Conservation (phyloP, 2,797 vertebrate species). For the Atherinosoma microstoma region DNA sequence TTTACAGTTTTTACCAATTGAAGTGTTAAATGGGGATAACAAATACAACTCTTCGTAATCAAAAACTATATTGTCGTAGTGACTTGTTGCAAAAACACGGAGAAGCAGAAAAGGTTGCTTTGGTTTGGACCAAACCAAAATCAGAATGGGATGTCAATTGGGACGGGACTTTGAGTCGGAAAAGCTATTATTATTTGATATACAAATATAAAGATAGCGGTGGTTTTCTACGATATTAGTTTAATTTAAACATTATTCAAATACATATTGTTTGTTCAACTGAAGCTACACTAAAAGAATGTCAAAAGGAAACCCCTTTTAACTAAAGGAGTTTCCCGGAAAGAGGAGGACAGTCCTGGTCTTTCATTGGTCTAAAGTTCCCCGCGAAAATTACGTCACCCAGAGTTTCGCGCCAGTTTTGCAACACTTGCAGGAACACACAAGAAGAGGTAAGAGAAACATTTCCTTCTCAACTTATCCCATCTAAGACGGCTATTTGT, state of each 20-base stretch:
- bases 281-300: not conserved
- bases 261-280: accelerated
- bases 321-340: conserved; percentile 20
- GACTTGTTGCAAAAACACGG: conserved; percentile 3
- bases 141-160: not conserved
- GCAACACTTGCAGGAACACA: conserved; percentile 7
- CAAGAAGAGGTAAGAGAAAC: conserved; percentile 58
- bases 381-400: conserved; percentile 84
- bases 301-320: not conserved
- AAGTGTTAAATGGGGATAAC: not conserved
- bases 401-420: conserved; percentile 82
- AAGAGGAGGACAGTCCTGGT: not conserved
- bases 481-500: accelerated
- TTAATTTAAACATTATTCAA: not conserved
- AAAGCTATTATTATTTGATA: not conserved
- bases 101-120: not conserved
- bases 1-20: not conserved
- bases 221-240: accelerated
- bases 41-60: not conserved
- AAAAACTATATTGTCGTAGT: not conserved
- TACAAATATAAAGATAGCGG: not conserved
- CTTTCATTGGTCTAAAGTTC: conserved; percentile 83
- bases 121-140: conserved; percentile 55
- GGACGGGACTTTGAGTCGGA: accelerated
- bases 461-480: accelerated